Conservation (phyloP, 2,113 vertebrate genomes). For the Orthonyx spaldingii region DNA sequence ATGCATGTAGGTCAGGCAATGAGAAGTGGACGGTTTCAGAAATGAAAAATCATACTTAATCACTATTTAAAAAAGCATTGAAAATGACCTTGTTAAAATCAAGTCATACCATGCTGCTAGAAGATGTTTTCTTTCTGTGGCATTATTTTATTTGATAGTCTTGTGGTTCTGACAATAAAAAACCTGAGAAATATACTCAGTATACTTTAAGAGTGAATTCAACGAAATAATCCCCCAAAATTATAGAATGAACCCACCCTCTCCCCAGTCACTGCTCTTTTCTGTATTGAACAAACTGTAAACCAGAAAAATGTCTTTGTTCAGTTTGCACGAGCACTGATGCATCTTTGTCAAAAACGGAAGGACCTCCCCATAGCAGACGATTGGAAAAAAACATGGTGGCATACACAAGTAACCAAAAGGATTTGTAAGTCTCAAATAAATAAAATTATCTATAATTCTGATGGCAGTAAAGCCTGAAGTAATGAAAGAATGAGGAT, state of each 20-base stretch:
- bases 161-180: not conserved
- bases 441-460: not conserved
- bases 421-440: not conserved
- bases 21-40: slow-evolving; percentile 58
- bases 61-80: slow-evolving; percentile 44
- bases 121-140: not conserved
- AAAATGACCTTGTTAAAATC: slow-evolving; percentile 70
- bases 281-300: slow-evolving; percentile 34
- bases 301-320: not conserved
- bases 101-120: slow-evolving; percentile 42
- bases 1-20: slow-evolving; percentile 58
- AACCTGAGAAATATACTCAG: slow-evolving; percentile 44
- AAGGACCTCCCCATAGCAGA: not conserved
- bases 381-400: not conserved
- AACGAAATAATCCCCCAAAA: not conserved
- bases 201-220: slow-evolving; percentile 36
- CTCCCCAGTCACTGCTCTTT: slow-evolving; percentile 19
- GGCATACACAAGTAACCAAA: not conserved
- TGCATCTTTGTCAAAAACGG: slow-evolving; percentile 10
- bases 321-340: slow-evolving; percentile 18
- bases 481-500: not conserved
- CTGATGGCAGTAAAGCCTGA: not conserved
- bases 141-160: slow-evolving; percentile 20
- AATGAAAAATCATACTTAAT: slow-evolving; percentile 70
- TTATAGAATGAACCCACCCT: slow-evolving; percentile 46